Conservation (phyloP, 2,113 vertebrate species). For the Tapirus terrestris region DNA sequence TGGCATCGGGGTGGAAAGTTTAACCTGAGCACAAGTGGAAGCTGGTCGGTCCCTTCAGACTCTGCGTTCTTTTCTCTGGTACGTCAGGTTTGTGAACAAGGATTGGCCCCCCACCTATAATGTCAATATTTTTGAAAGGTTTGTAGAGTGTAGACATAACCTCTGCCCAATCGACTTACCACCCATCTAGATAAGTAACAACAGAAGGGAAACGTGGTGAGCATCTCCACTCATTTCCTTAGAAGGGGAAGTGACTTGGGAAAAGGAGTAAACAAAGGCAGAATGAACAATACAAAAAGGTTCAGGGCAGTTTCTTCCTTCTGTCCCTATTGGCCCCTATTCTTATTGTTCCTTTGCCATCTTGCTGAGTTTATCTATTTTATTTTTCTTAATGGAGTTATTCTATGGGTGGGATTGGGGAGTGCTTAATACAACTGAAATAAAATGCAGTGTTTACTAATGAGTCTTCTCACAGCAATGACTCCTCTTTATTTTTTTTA, state of each 20-base stretch:
- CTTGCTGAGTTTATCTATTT: background rate
- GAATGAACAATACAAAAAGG: background rate
- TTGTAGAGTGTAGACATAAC: slow-evolving; percentile 48
- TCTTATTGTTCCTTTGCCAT: background rate
- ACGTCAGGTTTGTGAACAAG: slow-evolving; percentile 12
- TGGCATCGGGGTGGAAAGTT: background rate
- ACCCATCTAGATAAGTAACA: slow-evolving; percentile 26
- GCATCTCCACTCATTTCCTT: background rate
- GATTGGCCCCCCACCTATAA: background rate
- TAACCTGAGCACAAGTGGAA: background rate
- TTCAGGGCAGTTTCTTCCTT: background rate
- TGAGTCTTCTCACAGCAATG: background rate
- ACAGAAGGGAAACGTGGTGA: background rate
- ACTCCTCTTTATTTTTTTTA: background rate
- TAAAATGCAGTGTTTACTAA: background rate
- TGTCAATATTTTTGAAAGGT: slow-evolving; percentile 73
- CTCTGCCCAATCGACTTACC: slow-evolving; percentile 22
- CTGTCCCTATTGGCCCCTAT: background rate
- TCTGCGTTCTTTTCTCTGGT: slow-evolving; percentile 40
- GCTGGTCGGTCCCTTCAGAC: background rate
- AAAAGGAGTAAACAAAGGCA: background rate
- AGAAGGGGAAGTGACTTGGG: background rate
- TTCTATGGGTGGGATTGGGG: background rate
- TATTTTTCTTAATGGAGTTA: background rate
- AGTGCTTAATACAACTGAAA: background rate